Evolutionary conservation across 2,113 vertebrate genomes (phyloP).

Genomic region (Hipposideros armiger): DNA sequence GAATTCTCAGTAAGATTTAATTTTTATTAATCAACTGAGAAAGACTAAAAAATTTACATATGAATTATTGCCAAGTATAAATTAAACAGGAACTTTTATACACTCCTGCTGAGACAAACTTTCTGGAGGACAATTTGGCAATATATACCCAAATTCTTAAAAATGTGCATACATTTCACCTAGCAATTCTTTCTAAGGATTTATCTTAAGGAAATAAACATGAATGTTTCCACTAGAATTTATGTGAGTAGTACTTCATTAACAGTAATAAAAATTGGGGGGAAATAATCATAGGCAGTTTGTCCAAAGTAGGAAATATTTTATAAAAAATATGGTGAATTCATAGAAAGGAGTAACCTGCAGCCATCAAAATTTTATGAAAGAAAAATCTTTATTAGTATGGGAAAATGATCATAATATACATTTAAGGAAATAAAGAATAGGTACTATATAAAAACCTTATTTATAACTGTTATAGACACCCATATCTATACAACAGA

Average conservation of each 20-base stretch:
- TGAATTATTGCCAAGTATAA: constrained; percentile 26
- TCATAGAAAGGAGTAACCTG: constrained; percentile 17
- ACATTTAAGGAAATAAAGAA: constrained; percentile 18
- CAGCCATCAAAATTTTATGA: constrained; percentile 20
- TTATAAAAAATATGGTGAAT: background rate
- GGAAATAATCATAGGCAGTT: background rate
- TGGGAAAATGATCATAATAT: background rate
- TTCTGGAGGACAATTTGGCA: constrained; percentile 47
- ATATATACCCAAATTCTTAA: background rate
- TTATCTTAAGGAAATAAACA: constrained; percentile 59
- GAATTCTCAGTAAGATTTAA: constrained; percentile 6
- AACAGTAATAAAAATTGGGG: background rate
- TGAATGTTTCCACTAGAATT: background rate
- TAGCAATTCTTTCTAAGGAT: constrained; percentile 55
- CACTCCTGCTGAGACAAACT: constrained; percentile 18
- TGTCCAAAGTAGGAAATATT: constrained; percentile 13
- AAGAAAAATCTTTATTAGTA: constrained; percentile 1
- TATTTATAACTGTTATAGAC: background rate
- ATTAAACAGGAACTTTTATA: constrained; percentile 37
- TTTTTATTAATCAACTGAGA: constrained; percentile 40
- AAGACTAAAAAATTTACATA: constrained; percentile 3
- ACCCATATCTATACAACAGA: background rate
- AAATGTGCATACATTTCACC: constrained; percentile 38
- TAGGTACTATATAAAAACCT: background rate
- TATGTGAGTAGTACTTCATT: constrained; percentile 35